phyloP scores from a whole-genome alignment of 2,113 vertebrate genomes.

The Chaetops frenatus region DNA sequence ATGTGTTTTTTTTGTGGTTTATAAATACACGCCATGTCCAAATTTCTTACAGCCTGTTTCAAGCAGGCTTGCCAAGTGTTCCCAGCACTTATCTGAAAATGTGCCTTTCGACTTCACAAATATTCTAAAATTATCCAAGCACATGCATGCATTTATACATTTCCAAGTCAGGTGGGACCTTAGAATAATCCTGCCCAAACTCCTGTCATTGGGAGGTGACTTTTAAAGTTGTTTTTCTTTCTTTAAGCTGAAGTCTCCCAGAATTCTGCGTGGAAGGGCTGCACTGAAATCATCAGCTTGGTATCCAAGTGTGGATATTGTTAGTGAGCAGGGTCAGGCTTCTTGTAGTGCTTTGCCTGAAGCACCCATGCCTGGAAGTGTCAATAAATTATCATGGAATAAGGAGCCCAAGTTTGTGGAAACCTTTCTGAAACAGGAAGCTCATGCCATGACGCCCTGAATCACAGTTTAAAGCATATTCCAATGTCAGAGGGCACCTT shows the following conservation, averaged over 20 bases:
- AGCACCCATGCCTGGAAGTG: not conserved
- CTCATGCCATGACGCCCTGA: not conserved
- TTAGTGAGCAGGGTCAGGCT: not conserved
- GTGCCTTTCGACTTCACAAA: not conserved
- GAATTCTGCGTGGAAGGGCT: not conserved
- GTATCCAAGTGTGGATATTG: not conserved
- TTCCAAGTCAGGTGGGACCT: constrained; percentile 37
- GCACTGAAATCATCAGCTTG: not conserved
- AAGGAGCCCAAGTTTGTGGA: not conserved
- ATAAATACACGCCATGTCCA: not conserved
- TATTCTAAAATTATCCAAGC: constrained; percentile 16
- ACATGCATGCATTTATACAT: not conserved
- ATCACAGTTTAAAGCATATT: not conserved
- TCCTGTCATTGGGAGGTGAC: not conserved
- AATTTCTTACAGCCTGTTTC: constrained; percentile 23
- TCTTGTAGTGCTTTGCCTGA: not conserved
- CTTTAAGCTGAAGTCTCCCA: not conserved
- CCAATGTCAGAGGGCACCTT: not conserved
- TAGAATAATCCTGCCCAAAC: not conserved
- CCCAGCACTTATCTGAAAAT: constrained; percentile 12
- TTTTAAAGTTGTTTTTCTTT: constrained; percentile 19
- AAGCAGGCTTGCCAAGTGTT: constrained; percentile 11
- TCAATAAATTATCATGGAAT: not conserved
- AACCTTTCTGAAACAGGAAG: not conserved
- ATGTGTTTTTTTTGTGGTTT: constrained; percentile 22